phyloP scores from a whole-genome alignment of 2,797 vertebrate species.

The Triplophysa yarkandensis region DNA sequence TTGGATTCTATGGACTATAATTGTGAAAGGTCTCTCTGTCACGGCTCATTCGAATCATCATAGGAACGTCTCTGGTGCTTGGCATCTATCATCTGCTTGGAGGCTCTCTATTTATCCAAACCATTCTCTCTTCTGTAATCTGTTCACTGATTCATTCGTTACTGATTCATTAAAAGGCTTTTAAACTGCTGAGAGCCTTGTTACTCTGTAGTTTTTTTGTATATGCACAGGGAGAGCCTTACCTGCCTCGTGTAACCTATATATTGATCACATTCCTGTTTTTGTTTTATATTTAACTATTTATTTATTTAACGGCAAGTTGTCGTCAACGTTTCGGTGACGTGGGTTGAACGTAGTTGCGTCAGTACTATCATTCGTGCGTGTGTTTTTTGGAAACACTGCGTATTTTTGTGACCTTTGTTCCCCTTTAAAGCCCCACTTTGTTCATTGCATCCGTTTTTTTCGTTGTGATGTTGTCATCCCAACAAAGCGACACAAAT shows the following conservation, averaged over 20 bases:
- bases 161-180: conserved; percentile 77
- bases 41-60: conserved; percentile 30
- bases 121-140: conserved; percentile 72
- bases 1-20: conserved; percentile 15
- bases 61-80: conserved; percentile 58
- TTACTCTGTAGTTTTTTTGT: conserved; percentile 66
- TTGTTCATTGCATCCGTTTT: conserved; percentile 16
- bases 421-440: conserved; percentile 47
- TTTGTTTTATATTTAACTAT: conserved; percentile 35
- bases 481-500: conserved; percentile 27
- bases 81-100: conserved; percentile 65
- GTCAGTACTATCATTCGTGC: conserved; percentile 43
- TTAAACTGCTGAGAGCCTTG: conserved; percentile 67
- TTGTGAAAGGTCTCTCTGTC: conserved; percentile 44
- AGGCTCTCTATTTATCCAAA: conserved; percentile 64
- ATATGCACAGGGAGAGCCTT: conserved; percentile 28
- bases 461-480: conserved; percentile 14
- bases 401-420: conserved; percentile 52
- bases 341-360: conserved; percentile 30
- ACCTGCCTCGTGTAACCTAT: conserved; percentile 12
- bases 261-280: conserved; percentile 39
- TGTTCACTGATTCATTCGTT: conserved; percentile 62
- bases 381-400: conserved; percentile 53
- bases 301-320: conserved; percentile 50
- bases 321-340: conserved; percentile 51